Base-by-base conservation (phyloP, 2,888 invertebrate species). In the Lydus trimaculatus region DNA sequence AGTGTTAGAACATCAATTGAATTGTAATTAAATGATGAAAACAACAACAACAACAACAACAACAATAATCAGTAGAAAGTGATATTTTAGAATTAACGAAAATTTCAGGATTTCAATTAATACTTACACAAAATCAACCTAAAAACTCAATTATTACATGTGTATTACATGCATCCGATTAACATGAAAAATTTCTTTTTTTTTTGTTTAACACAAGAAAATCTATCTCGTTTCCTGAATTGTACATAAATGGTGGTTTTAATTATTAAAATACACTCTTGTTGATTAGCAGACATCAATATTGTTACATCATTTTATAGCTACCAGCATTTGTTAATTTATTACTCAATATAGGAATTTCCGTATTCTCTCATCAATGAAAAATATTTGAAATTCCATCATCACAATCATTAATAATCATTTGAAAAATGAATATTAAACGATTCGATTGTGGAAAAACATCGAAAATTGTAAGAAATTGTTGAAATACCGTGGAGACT, bases 1-100 rank as follows among this genome's bases (percentile, higher is more conserved):
- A 5, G 4, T 25, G 52, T 25, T 56, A 28, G 56, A 56, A 56
- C 56, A 56, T 56, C 56, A 56, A 28, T 56, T 52, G 52, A 52
- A 52, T 52, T 13, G 52, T 52, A 52, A 52, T 52, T 23, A 52
- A 52, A 13, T 13, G 23, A 25, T 25, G 13, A 52, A 52, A 52
- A 52, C 13, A 52, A 25, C 23, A 56, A 56, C 6, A 36, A n/a
- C n/a, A n/a, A n/a, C n/a, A n/a, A n/a, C n/a, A n/a, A 43, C 3
- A 43, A 43, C 17, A 52, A 23, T 11, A 56, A 25, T 25, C 25
- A n/a, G 8, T 56, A 28, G 56, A 56, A 56, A 56, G 56, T n/a
- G 56, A 20, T 48, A 17, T 48, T 48, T 9, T 17, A 20, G 1
- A 20, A 20, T 3, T 9, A 2, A 28, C 2, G 33, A 7, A 33